phyloP scores from a whole-genome alignment of 2,113 vertebrate genomes.

The Pithys albifrons region DNA sequence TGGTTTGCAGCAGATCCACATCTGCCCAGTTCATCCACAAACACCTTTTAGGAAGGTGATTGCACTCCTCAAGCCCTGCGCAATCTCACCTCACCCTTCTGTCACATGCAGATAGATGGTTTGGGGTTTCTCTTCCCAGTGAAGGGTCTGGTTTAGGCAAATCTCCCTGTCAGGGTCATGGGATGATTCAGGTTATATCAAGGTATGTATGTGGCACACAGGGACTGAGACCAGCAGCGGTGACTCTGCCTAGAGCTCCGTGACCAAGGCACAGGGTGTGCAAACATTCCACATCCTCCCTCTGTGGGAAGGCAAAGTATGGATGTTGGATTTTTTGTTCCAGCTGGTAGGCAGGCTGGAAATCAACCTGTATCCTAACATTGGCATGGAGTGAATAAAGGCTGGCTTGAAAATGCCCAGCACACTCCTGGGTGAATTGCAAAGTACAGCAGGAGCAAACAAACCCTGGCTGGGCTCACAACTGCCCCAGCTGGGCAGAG shows the following conservation, averaged over 20 bases:
- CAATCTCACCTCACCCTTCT: background rate
- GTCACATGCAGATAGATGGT: background rate
- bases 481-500: background rate
- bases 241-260: background rate
- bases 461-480: background rate
- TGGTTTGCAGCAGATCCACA: background rate
- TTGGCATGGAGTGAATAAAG: background rate
- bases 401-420: background rate
- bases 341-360: background rate
- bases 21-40: background rate
- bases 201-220: fast-evolving
- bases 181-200: background rate
- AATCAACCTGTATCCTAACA: background rate
- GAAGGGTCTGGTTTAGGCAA: background rate
- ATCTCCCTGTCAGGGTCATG: fast-evolving
- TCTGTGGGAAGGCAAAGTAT: background rate
- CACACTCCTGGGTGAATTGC: background rate
- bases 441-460: background rate
- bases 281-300: background rate
- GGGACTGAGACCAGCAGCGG: background rate
- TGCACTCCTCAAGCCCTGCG: background rate
- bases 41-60: background rate
- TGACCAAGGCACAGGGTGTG: background rate
- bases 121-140: background rate
- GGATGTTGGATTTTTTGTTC: background rate